A percentile compares a stretch with the other conserved stretches of the same genome.
Conservation (phyloP, 2,888 invertebrate genomes). For the Polylopha cassiicola region DNA sequence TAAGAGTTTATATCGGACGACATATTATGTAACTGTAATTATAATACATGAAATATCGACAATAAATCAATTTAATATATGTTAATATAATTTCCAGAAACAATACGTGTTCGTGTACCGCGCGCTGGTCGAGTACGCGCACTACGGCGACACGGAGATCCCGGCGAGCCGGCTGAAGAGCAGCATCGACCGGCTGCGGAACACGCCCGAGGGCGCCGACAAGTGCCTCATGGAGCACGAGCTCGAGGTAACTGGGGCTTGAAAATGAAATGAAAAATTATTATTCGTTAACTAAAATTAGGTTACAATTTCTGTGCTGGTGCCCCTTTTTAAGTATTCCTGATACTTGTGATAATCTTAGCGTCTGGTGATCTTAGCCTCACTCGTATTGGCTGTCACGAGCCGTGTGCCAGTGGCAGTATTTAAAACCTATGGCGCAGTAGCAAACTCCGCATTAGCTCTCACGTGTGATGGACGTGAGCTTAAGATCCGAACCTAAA, state of each 20-base stretch:
- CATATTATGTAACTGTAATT: neutral
- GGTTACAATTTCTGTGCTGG: too few species aligned
- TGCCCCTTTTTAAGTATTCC: too few species aligned
- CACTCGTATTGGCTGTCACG: too few species aligned
- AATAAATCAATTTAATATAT: neutral
- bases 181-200: slow-evolving; percentile 84
- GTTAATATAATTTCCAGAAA: slow-evolving; percentile 76
- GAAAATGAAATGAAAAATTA: neutral
- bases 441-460: too few species aligned
- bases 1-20: too few species aligned
- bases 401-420: too few species aligned
- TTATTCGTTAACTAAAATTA: too few species aligned
- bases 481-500: too few species aligned
- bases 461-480: too few species aligned
- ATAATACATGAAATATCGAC: neutral
- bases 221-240: slow-evolving; percentile 89
- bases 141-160: slow-evolving; percentile 95
- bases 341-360: too few species aligned
- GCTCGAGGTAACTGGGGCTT: slow-evolving; percentile 82
- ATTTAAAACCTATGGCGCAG: too few species aligned
- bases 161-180: slow-evolving; percentile 83
- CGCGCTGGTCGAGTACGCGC: slow-evolving; percentile 92
- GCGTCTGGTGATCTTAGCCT: too few species aligned
- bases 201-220: slow-evolving; percentile 81
- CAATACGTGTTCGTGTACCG: slow-evolving; percentile 98